Evolutionary conservation across 2,888 invertebrate species (phyloP).

Genomic region (Drosophila borealis): DNA sequence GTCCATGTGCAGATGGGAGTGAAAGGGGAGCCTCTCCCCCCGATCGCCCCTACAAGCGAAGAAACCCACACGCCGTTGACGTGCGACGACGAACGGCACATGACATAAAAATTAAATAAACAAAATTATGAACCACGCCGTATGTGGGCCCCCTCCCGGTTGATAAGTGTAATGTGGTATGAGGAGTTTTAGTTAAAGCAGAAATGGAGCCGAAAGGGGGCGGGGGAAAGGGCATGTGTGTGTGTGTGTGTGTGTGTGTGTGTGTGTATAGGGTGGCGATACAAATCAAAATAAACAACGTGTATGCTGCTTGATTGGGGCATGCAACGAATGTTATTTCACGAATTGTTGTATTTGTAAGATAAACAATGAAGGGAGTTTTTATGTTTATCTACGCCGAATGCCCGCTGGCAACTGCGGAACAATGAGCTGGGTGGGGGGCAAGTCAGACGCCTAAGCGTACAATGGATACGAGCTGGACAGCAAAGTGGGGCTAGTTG

Average conservation of each 20-base stretch:
- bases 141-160: constrained; percentile 49
- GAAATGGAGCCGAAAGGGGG: neutral
- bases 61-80: constrained; percentile 34
- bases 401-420: constrained; percentile 33
- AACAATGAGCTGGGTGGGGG: neutral
- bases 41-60: neutral
- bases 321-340: constrained; percentile 54
- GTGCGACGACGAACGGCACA: constrained; percentile 68
- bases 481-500: neutral
- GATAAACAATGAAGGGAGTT: constrained; percentile 69
- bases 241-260: no score
- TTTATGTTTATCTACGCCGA: constrained; percentile 49
- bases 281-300: constrained; percentile 73
- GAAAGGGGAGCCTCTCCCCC: neutral
- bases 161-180: constrained; percentile 45
- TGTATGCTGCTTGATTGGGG: constrained; percentile 55
- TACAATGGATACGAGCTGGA: constrained; percentile 28
- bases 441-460: constrained; percentile 32
- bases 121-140: constrained; percentile 73
- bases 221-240: neutral
- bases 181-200: constrained; percentile 41
- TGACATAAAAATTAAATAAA: constrained; percentile 79
- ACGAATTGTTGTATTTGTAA: constrained; percentile 71
- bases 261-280: neutral
- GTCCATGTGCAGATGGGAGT: constrained; percentile 1